Base-by-base conservation (phyloP, 2,888 invertebrate species). In the Patella ulyssiponensis region DNA sequence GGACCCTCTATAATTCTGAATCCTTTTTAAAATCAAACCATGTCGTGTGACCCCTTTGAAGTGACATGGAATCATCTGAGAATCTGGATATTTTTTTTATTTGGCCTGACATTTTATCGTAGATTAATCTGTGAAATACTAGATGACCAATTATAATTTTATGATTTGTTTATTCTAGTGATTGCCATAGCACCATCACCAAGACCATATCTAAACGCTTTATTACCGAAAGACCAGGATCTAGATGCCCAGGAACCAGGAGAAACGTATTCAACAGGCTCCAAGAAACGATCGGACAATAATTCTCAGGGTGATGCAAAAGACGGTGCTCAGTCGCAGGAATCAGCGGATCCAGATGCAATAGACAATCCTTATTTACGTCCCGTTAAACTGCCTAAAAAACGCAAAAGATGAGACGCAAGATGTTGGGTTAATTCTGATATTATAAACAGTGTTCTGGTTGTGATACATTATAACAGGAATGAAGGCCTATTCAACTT, bases 141-240 rank as follows among this genome's bases (percentile, higher is more conserved):
- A 44, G 44, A 44, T 44, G 9, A 44, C 1, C 9, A 44, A 44
- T 44, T 1, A 44, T 44, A 44, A 4, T 44, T 44, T 7, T 44
- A 9, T 44, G 9, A 44, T 44, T 44, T 44, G 44, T 44, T 44
- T 44, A 44, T 92, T 93, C 76, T 93, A 96, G 96, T 98, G 86
- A 97, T 98, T 88, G 96, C 96, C 2, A 95, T 96, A 88, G 96
- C 96, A 89, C 95, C 96, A 0, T 94, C 94, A 82, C 88, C 93
- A 0, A 96, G 96, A 9, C 94, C 97, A 2, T 98, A 98, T 90
- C 91, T 97, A 69, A 94, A 95, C 80, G 97, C 97, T 4, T 93
- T 98, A 51, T 92, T 98, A 86, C 98, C 98, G 0, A 96, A 96
- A 85, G 98, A 98, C 93, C 97, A 98, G 93, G 96, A 98, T 58